Percentiles rank a stretch among this genome's conserved stretches.
Conservation (phyloP, 2,113 vertebrate species). For the Tragelaphus scriptus region DNA sequence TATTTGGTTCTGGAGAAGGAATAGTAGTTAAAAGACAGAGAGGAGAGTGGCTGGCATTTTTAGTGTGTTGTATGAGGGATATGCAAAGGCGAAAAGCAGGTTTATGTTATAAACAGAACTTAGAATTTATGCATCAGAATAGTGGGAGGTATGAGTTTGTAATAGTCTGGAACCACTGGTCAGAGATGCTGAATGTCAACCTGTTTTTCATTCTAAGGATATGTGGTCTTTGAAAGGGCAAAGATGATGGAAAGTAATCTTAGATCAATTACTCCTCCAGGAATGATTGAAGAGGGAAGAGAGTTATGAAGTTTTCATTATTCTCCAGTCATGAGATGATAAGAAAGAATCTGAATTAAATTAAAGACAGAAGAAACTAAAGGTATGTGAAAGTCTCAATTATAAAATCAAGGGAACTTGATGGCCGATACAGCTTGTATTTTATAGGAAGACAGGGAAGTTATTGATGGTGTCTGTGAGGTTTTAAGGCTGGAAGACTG, state of each 20-base stretch:
- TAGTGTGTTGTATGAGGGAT: not conserved
- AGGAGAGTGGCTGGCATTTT: not conserved
- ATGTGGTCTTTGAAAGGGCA: not conserved
- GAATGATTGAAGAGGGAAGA: not conserved
- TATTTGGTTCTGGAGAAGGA: not conserved
- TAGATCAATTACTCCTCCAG: not conserved
- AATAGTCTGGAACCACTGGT: not conserved
- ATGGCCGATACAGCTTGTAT: not conserved
- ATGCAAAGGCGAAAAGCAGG: not conserved
- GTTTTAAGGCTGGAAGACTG: not conserved
- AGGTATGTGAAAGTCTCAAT: not conserved
- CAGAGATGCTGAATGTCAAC: not conserved
- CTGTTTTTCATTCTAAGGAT: not conserved
- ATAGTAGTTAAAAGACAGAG: not conserved
- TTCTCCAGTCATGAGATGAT: not conserved
- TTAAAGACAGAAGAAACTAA: not conserved
- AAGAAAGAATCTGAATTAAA: not conserved
- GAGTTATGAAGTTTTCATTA: not conserved
- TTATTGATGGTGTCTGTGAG: not conserved
- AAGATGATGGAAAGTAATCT: not conserved
- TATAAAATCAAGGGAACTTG: not conserved
- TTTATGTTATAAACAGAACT: not conserved
- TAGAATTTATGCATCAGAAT: not conserved
- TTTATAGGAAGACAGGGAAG: not conserved
- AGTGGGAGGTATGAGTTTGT: not conserved